Percentiles rank a stretch among this genome's conserved stretches.
Evolutionary conservation across 1,140 invertebrate genomes (phyloP).

Genomic region (Diploscapter pachys): DNA sequence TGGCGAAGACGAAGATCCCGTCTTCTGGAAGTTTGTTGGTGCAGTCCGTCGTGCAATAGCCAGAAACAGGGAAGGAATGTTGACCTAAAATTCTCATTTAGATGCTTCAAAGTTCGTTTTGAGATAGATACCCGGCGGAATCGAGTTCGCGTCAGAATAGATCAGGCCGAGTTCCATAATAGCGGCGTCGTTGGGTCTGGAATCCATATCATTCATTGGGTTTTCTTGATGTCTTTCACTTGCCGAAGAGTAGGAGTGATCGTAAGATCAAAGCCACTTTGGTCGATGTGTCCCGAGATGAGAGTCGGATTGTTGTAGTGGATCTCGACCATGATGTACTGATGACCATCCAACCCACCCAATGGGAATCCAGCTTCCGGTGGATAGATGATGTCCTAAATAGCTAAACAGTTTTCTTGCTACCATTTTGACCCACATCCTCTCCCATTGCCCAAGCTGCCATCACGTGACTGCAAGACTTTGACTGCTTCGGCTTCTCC

Average conservation of each 20-base stretch:
- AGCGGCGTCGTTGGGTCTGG: conserved; percentile 82
- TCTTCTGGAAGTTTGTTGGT: conserved; percentile 34
- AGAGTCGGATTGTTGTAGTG: conserved; percentile 83
- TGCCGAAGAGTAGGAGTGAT: conserved; percentile 23
- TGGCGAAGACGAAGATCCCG: conserved; percentile 88
- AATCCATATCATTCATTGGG: conserved; percentile 36
- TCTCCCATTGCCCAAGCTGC: conserved; percentile 98
- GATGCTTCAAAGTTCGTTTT: no score
- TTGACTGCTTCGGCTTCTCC: conserved; percentile 69
- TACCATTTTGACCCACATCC: conserved; percentile 62
- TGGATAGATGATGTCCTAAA: conserved; percentile 64
- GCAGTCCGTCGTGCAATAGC: no score
- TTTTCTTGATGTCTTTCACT: no score
- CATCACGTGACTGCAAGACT: conserved; percentile 78
- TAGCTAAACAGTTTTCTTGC: not conserved
- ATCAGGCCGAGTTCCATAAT: conserved; percentile 90
- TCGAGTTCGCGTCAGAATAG: conserved; percentile 96
- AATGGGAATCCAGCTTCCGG: conserved; percentile 84
- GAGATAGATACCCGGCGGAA: conserved; percentile 70
- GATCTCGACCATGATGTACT: conserved; percentile 86
- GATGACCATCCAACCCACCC: conserved; percentile 79
- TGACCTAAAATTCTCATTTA: no score
- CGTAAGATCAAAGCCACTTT: conserved; percentile 35
- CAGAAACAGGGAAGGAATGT: no score
- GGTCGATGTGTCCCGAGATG: conserved; percentile 37